Evolutionary conservation across 1,140 invertebrate genomes (phyloP).

Genomic region (Leptinotarsa lineolata): DNA sequence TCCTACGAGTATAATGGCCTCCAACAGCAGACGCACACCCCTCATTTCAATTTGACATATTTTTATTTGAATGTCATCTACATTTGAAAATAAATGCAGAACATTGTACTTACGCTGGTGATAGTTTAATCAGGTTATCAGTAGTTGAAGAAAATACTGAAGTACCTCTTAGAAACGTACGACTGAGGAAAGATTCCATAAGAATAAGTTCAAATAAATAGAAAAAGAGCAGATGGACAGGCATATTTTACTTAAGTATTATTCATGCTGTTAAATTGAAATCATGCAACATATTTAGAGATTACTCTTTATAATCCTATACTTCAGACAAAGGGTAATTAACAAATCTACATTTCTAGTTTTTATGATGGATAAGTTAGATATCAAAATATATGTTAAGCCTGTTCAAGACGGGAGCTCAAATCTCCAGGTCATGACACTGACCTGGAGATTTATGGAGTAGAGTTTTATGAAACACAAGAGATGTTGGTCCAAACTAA

Average conservation of each 20-base stretch:
- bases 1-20: slow-evolving; percentile 21
- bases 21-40: slow-evolving; percentile 26
- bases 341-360: too few relatives aligned
- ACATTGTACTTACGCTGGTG: slow-evolving; percentile 38
- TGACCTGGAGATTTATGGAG: too few relatives aligned
- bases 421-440: too few relatives aligned
- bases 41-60: neutral
- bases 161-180: slow-evolving; percentile 14
- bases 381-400: too few relatives aligned
- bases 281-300: slow-evolving; percentile 22
- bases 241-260: slow-evolving; percentile 19
- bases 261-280: slow-evolving; percentile 23
- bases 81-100: slow-evolving; percentile 12
- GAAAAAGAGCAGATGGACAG: slow-evolving; percentile 16
- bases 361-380: too few relatives aligned
- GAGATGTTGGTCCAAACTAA: too few relatives aligned
- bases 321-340: too few relatives aligned
- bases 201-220: slow-evolving; percentile 19
- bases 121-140: slow-evolving; percentile 41
- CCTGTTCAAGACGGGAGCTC: too few relatives aligned
- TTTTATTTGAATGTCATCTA: neutral
- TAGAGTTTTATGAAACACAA: too few relatives aligned
- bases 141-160: slow-evolving; percentile 25
- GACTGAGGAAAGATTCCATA: slow-evolving; percentile 13
- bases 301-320: too few relatives aligned